Base-by-base conservation (phyloP, 2,797 vertebrate species). In the Aplochiton taeniatus region DNA sequence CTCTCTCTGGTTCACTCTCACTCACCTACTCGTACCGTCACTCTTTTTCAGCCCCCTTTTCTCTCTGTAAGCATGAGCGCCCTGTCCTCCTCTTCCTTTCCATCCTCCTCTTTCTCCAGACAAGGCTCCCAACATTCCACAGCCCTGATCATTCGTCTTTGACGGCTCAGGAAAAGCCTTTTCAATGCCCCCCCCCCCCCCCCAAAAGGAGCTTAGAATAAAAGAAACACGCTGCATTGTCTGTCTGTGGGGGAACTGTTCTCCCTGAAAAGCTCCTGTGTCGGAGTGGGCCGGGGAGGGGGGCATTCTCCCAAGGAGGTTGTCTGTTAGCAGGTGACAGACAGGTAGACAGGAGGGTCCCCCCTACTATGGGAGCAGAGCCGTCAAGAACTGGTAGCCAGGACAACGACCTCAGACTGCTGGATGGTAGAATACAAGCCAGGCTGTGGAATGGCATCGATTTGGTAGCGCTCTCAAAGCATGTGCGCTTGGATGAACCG, bases 251-350 rank as follows among this genome's bases (percentile, higher is more conserved):
- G 19, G 55, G 50, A 55, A 54, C 48, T 19, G 14, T 58, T 62
- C 70, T 58, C 49, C 65, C 65, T 70, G 2, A 51, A 69, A 61
- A 66, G 18, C 41, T 58, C 66, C 61, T 45, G 47, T 60, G 54
- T 68, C 58, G 46, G 46, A 44, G 58, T 58, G 3, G 64, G 42
- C 65, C 20, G 14, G 45, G 50, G 41, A 63, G 70, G 53, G 70
- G 53, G 45, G 41, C 58, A 63, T 75, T 68, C 47, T 63, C 14
- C 53, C 47, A 45, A 16, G 13, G 64, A 66, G 58, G 65, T 68
- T 51, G 54, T 53, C 53, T 73, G 60, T 49, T 54, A 50, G 43
- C 14, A 49, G 9, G 43, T 48, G 9, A 53, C 20, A 20, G 53
- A 10, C 13, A 11, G 59, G 20, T 20, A 47, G 20, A 49, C 59